A percentile compares a stretch with the other conserved stretches of the same genome.
These are phyloP conservation scores for Bilobella aurantiaca DNA, from an alignment of 1,140 invertebrate species.

Conservation along the genomic window DNA sequence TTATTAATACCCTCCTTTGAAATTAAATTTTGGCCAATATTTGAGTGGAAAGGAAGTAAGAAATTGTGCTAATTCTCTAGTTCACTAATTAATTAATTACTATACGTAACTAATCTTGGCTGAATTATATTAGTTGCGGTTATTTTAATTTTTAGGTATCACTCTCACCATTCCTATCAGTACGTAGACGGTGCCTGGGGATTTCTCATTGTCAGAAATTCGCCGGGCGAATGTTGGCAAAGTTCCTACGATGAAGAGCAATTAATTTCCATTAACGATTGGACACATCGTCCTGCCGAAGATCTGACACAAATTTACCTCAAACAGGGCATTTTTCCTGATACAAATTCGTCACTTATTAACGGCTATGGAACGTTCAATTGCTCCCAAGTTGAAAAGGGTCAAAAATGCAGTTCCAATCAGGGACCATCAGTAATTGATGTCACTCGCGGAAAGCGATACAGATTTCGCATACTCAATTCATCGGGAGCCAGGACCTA, in stretches of 20 bases:
- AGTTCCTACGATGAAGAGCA: constrained; percentile 9
- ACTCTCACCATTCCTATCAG: constrained; percentile 13
- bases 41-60: background rate
- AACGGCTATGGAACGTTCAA: constrained; percentile 11
- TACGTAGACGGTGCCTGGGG: constrained; percentile 22
- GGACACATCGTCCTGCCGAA: constrained; percentile 9
- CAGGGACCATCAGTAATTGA: constrained; percentile 5
- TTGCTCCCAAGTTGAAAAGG: background rate
- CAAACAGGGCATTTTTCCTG: background rate
- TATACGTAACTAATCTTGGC: too few species aligned
- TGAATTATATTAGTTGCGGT: background rate
- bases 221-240: background rate
- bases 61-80: background rate
- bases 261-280: constrained; percentile 12
- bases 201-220: background rate
- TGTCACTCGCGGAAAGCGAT: constrained; percentile 9
- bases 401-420: background rate
- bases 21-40: background rate
- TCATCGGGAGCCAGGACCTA: background rate
- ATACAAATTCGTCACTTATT: constrained; percentile 8
- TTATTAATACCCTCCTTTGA: too few species aligned
- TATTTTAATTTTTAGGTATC: background rate
- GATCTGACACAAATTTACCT: constrained; percentile 1
- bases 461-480: constrained; percentile 17
- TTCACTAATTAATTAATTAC: background rate